Evolutionary conservation across 2,797 vertebrate genomes (phyloP), one percentile per base, ranked within the genome.

Genomic region (Gouania willdenowi): DNA sequence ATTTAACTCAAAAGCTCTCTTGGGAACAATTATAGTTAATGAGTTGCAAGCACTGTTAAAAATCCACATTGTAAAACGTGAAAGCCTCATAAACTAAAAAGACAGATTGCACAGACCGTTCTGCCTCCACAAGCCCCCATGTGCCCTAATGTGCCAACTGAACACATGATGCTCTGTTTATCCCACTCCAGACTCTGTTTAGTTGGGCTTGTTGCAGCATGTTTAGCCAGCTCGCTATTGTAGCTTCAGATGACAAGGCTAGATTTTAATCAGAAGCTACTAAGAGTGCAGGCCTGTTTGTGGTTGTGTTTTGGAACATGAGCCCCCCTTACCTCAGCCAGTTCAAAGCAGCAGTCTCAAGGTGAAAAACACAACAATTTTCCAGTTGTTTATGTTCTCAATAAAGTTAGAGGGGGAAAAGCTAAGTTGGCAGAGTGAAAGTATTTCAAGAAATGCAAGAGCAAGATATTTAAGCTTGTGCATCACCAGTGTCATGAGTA

Each of bases 161-260:
- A 55, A 59, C 24, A 54, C 45, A 40, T 41, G 47, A 25, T 62
- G 19, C 48, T 58, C 52, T 49, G 41, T 72, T 69, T 61, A 66
- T 45, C 35, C 28, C 26, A 2, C 33, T 11, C 11, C 36, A 17
- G 8, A 15, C 40, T 41, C 25, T 30, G 13, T 55, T 40, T 23
- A 50, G 21, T 22, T 9, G 8, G 37, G 24, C 58, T 24, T 55
- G 67, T 47, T 34, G 22, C 26, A 36, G 8, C 62, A 53, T 42
- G 66, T 45, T 14, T 27, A 28, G 26, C 38, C 31, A 36, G 15
- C 34, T 31, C 28, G n/a, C 38, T 26, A 5, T 32, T 23, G 36
- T 32, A 26, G 31, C 52, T 46, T 30, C 45, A 35, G 21, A 11
- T 18, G n/a, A n/a, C n/a, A n/a, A 33, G 8, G 15, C 17, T 22